Conservation (phyloP, 2,888 invertebrate genomes). For the Steinernema hermaphroditum region DNA sequence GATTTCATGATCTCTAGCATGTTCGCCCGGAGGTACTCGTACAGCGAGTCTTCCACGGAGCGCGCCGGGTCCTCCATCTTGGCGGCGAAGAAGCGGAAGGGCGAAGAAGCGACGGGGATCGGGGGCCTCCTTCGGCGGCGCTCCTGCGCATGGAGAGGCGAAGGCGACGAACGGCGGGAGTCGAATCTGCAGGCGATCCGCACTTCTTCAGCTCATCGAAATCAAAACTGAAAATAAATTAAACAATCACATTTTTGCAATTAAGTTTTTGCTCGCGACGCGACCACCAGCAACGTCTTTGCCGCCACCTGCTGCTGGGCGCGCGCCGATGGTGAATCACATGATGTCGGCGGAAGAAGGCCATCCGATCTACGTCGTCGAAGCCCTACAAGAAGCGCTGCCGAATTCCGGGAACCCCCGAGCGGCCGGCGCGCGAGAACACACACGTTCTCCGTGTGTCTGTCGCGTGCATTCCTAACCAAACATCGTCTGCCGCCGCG, state of each 20-base stretch:
- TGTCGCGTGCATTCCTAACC: no score
- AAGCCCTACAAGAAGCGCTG: no score
- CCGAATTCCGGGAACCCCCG: no score
- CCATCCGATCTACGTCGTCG: no score
- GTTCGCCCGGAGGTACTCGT: slow-evolving; percentile 14
- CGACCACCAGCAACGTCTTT: background rate
- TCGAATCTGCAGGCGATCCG: background rate
- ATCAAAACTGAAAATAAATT: slow-evolving; percentile 13
- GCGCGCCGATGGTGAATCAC: no score
- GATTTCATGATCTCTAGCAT: background rate
- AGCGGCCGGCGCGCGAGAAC: no score
- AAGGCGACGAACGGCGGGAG: background rate
- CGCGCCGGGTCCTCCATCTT: slow-evolving; percentile 12
- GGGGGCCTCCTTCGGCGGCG: slow-evolving; percentile 12
- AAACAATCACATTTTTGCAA: slow-evolving; percentile 7
- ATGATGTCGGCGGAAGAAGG: no score
- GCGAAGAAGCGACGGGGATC: background rate
- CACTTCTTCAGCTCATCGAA: slow-evolving; percentile 19
- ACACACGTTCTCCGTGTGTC: no score
- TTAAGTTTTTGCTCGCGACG: background rate
- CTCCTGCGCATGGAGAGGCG: slow-evolving; percentile 5
- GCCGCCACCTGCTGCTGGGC: slow-evolving; percentile 15
- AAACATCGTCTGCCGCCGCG: no score
- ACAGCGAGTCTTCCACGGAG: slow-evolving; percentile 16
- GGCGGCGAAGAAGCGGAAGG: background rate